These are phyloP conservation scores for Cottus gobio DNA, from an alignment of 2,113 vertebrate genomes.

Conservation along the genomic window DNA sequence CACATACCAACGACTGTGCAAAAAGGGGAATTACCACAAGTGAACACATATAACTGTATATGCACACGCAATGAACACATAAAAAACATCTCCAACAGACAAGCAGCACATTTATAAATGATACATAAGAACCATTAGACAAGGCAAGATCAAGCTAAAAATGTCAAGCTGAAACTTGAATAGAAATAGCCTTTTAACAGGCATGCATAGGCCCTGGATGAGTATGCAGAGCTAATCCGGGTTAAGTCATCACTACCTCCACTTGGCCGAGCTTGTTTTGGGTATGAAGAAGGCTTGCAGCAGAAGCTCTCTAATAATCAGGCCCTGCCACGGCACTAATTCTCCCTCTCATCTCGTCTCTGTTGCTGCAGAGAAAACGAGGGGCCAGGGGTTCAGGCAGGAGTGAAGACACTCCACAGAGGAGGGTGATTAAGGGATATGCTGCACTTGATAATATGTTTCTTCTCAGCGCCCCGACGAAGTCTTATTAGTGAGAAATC, in stretches of 20 bases:
- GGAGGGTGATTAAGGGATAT: conserved; percentile 61
- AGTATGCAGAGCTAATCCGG: conserved; percentile 45
- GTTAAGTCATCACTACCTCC: conserved; percentile 54
- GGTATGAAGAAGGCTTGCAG: conserved; percentile 39
- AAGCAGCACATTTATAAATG: conserved; percentile 2
- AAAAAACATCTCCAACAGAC: neutral
- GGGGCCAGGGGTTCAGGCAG: conserved; percentile 49
- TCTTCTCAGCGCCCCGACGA: conserved; percentile 14
- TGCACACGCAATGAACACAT: neutral
- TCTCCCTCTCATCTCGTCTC: conserved; percentile 50
- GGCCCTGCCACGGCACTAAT: conserved; percentile 50
- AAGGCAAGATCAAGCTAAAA: neutral
- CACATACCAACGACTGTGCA: neutral
- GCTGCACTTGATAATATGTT: conserved; percentile 30
- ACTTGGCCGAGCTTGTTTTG: conserved; percentile 48
- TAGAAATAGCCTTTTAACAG: conserved; percentile 11
- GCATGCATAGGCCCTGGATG: conserved; percentile 15
- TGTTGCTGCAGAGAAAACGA: conserved; percentile 47
- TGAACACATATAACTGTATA: neutral
- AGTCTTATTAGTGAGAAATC: conserved; percentile 23
- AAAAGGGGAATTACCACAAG: too few relatives aligned
- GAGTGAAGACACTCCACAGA: conserved; percentile 50
- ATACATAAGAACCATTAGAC: neutral
- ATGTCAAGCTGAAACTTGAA: neutral
- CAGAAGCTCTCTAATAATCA: conserved; percentile 53